Evolutionary conservation across 1,140 invertebrate species (phyloP).

Genomic region (Pseudachorutes palmiensis): DNA sequence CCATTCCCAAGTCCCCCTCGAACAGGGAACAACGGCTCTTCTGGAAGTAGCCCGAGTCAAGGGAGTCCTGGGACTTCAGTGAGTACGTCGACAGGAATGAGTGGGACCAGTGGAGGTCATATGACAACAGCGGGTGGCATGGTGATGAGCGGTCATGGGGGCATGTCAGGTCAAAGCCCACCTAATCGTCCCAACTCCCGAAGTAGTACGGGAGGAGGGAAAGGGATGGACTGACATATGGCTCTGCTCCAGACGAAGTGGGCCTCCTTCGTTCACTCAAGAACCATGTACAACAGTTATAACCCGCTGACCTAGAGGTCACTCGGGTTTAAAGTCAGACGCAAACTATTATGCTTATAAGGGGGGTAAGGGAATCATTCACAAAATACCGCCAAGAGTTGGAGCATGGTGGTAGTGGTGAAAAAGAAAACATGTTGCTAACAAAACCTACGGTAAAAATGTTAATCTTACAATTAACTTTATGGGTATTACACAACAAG

Average conservation of each 20-base stretch:
- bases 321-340: not conserved
- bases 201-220: slow-evolving; percentile 27
- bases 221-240: slow-evolving; percentile 38
- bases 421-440: not conserved
- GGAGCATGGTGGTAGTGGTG: not conserved
- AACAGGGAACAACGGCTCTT: slow-evolving; percentile 20
- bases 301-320: slow-evolving; percentile 32
- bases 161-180: slow-evolving; percentile 14
- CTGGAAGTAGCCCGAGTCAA: slow-evolving; percentile 37
- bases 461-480: not conserved
- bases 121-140: slow-evolving; percentile 13
- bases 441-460: not conserved
- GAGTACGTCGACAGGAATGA: slow-evolving; percentile 16
- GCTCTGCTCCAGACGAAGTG: slow-evolving; percentile 38
- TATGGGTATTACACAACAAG: not conserved
- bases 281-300: slow-evolving; percentile 29
- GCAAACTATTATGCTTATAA: not conserved
- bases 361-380: slow-evolving; percentile 6
- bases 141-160: slow-evolving; percentile 30
- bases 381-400: too few species aligned
- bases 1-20: slow-evolving; percentile 33
- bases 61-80: slow-evolving; percentile 34
- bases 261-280: slow-evolving; percentile 37
- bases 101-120: too few species aligned
- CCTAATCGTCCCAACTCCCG: slow-evolving; percentile 32